Conservation (phyloP, 2,888 invertebrate genomes). For the Idaea straminata region DNA sequence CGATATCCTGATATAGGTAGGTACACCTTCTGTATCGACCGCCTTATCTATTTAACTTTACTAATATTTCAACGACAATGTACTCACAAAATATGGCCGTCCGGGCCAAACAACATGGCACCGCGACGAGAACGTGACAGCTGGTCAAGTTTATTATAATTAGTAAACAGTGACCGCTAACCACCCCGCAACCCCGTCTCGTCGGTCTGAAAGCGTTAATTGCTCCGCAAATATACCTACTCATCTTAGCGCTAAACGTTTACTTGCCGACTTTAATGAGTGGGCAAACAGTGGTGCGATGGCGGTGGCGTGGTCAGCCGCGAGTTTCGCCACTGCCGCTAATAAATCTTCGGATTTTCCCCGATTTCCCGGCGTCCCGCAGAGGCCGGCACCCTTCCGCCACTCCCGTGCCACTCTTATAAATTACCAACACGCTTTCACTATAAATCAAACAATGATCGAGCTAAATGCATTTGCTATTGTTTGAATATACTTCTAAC, state of each 20-base stretch:
- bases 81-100: conserved; percentile 46
- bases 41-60: conserved; percentile 63
- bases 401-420: conserved; percentile 70
- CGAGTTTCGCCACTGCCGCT: conserved; percentile 56
- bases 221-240: conserved; percentile 72
- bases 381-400: conserved; percentile 52
- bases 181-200: conserved; percentile 66
- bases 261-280: conserved; percentile 76
- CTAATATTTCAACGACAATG: conserved; percentile 53
- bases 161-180: conserved; percentile 58
- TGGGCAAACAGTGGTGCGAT: conserved; percentile 66
- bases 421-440: conserved; percentile 77
- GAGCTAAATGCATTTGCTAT: conserved; percentile 77
- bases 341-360: conserved; percentile 78
- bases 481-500: conserved; percentile 72
- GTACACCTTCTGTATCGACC: conserved; percentile 63
- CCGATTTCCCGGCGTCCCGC: conserved; percentile 74
- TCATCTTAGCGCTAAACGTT: conserved; percentile 76
- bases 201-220: conserved; percentile 70
- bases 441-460: conserved; percentile 76
- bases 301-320: conserved; percentile 58
- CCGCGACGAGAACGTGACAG: conserved; percentile 22
- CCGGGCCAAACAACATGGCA: conserved; percentile 27
- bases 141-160: conserved; percentile 40
- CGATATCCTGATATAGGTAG: conserved; percentile 63